Evolutionary conservation across 2,888 invertebrate genomes (phyloP).

Genomic region (Phoronis australis): DNA sequence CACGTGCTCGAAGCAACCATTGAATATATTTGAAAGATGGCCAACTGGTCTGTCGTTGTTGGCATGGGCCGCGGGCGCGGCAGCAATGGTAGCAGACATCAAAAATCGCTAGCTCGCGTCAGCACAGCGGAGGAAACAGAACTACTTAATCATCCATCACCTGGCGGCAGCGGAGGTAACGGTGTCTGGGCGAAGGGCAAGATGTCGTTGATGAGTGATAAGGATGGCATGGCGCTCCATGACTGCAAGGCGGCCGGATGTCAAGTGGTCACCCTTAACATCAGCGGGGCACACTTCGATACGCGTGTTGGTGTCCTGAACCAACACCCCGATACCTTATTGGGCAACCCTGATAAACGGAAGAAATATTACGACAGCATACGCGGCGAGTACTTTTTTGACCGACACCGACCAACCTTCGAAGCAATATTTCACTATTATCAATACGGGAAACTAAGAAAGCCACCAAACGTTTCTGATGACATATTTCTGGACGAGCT

Average conservation of each 20-base stretch:
- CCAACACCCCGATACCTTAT: slow-evolving; percentile 46
- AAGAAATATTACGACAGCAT: slow-evolving; percentile 44
- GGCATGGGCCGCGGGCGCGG: too few relatives aligned
- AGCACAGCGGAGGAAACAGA: too few relatives aligned
- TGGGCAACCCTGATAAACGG: slow-evolving; percentile 49
- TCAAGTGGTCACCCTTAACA: slow-evolving; percentile 48
- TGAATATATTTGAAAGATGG: too few relatives aligned
- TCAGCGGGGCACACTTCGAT: slow-evolving; percentile 51
- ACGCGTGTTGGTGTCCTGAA: slow-evolving; percentile 45
- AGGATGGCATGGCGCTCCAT: too few relatives aligned
- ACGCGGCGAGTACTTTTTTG: slow-evolving; percentile 50
- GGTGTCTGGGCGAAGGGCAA: too few relatives aligned
- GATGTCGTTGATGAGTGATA: too few relatives aligned
- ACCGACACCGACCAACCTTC: slow-evolving; percentile 51
- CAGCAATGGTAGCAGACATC: too few relatives aligned
- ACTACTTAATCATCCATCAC: too few relatives aligned
- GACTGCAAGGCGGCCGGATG: slow-evolving; percentile 39
- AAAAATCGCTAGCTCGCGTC: too few relatives aligned
- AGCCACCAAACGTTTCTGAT: slow-evolving; percentile 50
- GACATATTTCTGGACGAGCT: slow-evolving; percentile 50
- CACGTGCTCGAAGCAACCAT: too few relatives aligned
- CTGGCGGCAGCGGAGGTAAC: too few relatives aligned
- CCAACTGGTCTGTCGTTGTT: too few relatives aligned
- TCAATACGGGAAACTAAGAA: slow-evolving; percentile 45
- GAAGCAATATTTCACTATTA: slow-evolving; percentile 52